Evolutionary conservation across 1,140 invertebrate species (phyloP).

Genomic region (Dolichoris vasculosae): DNA sequence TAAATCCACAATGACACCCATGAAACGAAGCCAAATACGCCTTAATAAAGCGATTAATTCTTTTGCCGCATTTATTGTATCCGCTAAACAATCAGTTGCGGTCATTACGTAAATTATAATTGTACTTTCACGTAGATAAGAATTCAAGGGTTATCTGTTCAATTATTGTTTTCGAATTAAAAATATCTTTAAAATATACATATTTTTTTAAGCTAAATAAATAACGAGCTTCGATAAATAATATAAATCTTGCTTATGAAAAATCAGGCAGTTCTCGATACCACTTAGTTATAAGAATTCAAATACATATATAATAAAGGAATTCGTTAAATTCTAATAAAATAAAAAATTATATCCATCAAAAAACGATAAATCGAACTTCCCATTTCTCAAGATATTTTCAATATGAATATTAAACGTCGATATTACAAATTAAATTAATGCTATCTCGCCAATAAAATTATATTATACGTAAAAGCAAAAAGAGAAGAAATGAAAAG

Average conservation of each 20-base stretch:
- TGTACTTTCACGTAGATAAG: not conserved
- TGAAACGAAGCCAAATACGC: not conserved
- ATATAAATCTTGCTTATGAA: no score
- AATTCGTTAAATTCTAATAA: no score
- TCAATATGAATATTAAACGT: not conserved
- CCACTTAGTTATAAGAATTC: no score
- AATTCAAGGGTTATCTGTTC: not conserved
- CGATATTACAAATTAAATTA: not conserved
- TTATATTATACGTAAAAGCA: not conserved
- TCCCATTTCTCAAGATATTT: not conserved
- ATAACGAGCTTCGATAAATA: no score
- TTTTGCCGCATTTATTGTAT: not conserved
- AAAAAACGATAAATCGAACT: not conserved
- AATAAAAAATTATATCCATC: no score
- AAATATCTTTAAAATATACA: no score
- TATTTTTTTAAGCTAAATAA: no score
- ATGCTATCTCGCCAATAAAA: not conserved
- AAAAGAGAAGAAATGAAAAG: not conserved
- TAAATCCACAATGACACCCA: not conserved
- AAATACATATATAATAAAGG: no score
- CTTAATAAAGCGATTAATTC: constrained; percentile 30
- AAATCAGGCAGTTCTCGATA: no score
- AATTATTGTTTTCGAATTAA: not conserved
- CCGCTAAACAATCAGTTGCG: not conserved
- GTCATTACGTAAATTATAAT: constrained; percentile 4